Evolutionary conservation across 2,113 vertebrate species (phyloP), one percentile per base, ranked within the genome.

Genomic region (Xiphias gladius): DNA sequence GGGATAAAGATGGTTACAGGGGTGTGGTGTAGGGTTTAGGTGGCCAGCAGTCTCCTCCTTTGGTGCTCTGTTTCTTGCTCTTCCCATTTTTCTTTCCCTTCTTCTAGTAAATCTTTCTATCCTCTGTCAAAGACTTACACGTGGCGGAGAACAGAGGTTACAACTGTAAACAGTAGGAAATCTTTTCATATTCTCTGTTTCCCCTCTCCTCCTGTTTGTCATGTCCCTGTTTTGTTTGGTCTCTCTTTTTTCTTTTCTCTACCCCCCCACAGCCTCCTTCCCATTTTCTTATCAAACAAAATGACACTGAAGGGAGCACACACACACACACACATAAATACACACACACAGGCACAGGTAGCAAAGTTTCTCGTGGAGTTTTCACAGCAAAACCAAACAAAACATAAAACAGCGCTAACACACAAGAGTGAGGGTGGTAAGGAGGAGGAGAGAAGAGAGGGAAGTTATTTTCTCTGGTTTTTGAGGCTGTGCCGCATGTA

Each of bases 311-410:
- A 78, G 62, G 70, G 35, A 83, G 68, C 68, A 64, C 37, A 66
- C 39, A 35, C 73, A 2, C 24, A 43, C 52, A 76, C 65, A 78
- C 54, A 61, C 57, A 35, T 64, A 30, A 20, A 19, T 52, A 28
- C 22, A 30, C 48, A 55, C 43, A 72, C 48, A 74, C 14, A 67
- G n/a, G 50, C 81, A 73, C 85, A 85, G 79, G 86, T 86, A 88
- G 84, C 80, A 93, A 93, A 93, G 86, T 93, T 93, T 91, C 84
- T 92, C 85, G 80, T 65, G 52, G 86, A 92, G 89, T 91, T 94
- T 89, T 90, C 78, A 75, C 68, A 79, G 81, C 81, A 59, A 82
- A 89, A 83, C 83, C 80, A 93, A 92, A 93, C 83, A 92, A 92
- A 93, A 94, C 92, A 94, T 93, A 82, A 94, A 94, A 93, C 66